A percentile compares a stretch with the other conserved stretches of the same genome.
Conservation (phyloP, 2,113 vertebrate species). For the Prinia subflava region DNA sequence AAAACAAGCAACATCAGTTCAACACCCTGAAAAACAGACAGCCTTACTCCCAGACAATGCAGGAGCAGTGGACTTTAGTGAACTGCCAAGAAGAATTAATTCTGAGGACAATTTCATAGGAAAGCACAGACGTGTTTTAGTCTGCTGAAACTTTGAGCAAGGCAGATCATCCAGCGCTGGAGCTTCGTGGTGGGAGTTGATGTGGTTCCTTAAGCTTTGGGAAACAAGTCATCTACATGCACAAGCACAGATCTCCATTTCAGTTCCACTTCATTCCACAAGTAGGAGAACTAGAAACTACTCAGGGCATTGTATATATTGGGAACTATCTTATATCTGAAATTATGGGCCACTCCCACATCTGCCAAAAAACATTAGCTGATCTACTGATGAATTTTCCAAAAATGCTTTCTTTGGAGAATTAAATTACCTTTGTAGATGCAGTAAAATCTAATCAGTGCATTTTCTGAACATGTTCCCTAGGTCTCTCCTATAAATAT, state of each 20-base stretch:
- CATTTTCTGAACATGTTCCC: not conserved
- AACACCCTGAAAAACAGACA: not conserved
- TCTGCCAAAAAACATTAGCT: not conserved
- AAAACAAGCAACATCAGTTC: not conserved
- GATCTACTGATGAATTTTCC: not conserved
- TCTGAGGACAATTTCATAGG: not conserved
- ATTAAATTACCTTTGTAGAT: not conserved
- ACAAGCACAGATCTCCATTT: not conserved
- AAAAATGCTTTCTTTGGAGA: not conserved
- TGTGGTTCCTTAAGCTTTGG: not conserved
- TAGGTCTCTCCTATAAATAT: slow-evolving; percentile 19
- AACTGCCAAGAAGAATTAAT: not conserved
- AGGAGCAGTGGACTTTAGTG: not conserved
- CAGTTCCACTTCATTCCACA: not conserved
- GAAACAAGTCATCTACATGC: not conserved
- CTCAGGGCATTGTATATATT: not conserved
- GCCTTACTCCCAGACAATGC: not conserved
- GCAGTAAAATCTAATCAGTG: slow-evolving; percentile 2
- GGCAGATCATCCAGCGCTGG: not conserved
- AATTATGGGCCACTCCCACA: not conserved
- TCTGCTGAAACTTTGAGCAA: not conserved
- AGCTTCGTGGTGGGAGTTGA: not conserved
- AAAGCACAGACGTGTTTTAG: not conserved
- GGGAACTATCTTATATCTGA: not conserved
- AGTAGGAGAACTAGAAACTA: not conserved